These are phyloP conservation scores for Eurystomus glaucurus DNA, from an alignment of 2,797 vertebrate genomes.

Conservation along the genomic window DNA sequence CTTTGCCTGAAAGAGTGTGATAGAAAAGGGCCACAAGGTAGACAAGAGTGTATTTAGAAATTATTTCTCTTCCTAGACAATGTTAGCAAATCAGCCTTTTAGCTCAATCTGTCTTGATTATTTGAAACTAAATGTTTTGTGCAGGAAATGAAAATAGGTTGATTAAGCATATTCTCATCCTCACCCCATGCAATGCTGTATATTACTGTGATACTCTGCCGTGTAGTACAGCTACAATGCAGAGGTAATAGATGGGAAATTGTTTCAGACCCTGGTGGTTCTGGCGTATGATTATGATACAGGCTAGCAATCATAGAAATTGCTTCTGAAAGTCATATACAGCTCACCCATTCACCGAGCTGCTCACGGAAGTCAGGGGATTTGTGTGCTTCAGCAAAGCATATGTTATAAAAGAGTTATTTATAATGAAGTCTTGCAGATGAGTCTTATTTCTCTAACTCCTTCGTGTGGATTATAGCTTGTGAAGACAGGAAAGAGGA, in stretches of 20 bases:
- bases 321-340: conserved; percentile 28
- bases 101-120: background rate
- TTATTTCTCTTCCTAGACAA: background rate
- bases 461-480: conserved; percentile 35
- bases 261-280: conserved; percentile 24
- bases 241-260: conserved; percentile 49
- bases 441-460: conserved; percentile 39
- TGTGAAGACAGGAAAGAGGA: conserved; percentile 19
- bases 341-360: conserved; percentile 8
- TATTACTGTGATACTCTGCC: background rate
- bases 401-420: conserved; percentile 4
- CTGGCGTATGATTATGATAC: conserved; percentile 18
- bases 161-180: conserved; percentile 35
- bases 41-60: background rate
- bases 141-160: conserved; percentile 26
- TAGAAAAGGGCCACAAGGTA: background rate
- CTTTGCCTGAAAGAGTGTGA: background rate
- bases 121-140: conserved; percentile 29
- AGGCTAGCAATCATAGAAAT: conserved; percentile 58
- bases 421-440: conserved; percentile 56
- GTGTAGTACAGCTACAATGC: background rate
- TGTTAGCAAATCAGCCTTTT: background rate
- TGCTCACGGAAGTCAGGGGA: background rate
- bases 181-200: background rate
- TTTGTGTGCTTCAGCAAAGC: conserved; percentile 40